Conservation (phyloP, 53 echinoderm and acorn worm genomes). For the Mesocentrotus franciscanus region DNA sequence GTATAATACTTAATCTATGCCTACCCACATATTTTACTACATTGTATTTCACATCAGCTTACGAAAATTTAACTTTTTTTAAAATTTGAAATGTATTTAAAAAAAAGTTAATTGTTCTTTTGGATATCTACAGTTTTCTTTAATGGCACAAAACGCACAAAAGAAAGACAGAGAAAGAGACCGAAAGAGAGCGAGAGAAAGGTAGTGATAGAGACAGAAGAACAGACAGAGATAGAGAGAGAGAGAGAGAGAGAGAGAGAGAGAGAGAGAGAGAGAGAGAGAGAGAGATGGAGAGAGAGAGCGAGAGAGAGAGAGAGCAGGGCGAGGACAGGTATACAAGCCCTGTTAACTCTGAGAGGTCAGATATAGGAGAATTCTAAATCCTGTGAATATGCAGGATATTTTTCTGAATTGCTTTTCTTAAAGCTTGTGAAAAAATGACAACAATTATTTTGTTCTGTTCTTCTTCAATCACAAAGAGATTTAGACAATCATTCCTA, state of each 20-base stretch:
- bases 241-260: not conserved
- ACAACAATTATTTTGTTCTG: not conserved
- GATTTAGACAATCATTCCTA: not conserved
- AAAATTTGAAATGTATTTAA: too few species aligned
- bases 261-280: not conserved
- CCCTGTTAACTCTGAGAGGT: too few species aligned
- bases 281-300: not conserved
- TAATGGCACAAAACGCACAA: too few species aligned
- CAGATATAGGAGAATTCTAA: not conserved
- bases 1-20: too few species aligned
- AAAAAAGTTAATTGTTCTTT: too few species aligned
- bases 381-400: not conserved
- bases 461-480: not conserved
- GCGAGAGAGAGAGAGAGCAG: not conserved
- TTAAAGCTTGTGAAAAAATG: too few species aligned
- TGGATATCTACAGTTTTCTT: too few species aligned
- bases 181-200: not conserved
- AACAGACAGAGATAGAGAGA: too few species aligned
- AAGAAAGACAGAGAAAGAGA: not conserved
- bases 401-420: not conserved
- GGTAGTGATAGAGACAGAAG: not conserved
- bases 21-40: too few species aligned
- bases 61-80: too few species aligned
- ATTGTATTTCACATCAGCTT: too few species aligned
- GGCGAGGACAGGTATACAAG: too few species aligned